Evolutionary conservation across 1,140 invertebrate genomes (phyloP).

Genomic region (Drosophila setifemur): DNA sequence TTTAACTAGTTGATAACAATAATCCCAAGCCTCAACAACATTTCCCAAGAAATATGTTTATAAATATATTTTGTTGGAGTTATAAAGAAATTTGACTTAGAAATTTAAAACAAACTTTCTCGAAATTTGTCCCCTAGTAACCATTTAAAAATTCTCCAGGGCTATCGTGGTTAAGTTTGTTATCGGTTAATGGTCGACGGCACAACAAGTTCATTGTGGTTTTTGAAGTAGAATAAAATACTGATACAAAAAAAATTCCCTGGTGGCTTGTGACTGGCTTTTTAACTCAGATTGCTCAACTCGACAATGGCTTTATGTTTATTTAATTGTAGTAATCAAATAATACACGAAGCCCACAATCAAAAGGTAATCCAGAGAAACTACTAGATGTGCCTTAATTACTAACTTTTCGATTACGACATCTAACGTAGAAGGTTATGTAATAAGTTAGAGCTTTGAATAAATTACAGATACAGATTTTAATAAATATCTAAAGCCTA

Average conservation of each 20-base stretch:
- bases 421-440: background rate
- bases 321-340: slow-evolving; percentile 29
- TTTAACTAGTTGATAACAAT: background rate
- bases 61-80: too few relatives aligned
- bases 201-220: slow-evolving; percentile 20
- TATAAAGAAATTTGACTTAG: too few relatives aligned
- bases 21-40: too few relatives aligned
- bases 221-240: slow-evolving; percentile 13
- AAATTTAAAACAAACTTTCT: too few relatives aligned
- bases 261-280: background rate
- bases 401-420: slow-evolving; percentile 16
- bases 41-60: too few relatives aligned
- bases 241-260: slow-evolving; percentile 11
- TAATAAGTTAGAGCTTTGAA: background rate
- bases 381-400: slow-evolving; percentile 16
- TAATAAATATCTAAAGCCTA: background rate
- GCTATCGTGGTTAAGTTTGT: background rate
- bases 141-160: too few relatives aligned
- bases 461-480: background rate
- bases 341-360: slow-evolving; percentile 14
- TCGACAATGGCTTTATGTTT: slow-evolving; percentile 9
- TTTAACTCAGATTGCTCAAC: background rate
- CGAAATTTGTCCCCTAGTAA: too few relatives aligned
- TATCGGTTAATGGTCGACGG: slow-evolving; percentile 24
- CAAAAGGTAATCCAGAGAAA: slow-evolving; percentile 1